Base-by-base conservation (phyloP, 2,113 vertebrate species). In the Anolis sagrei region DNA sequence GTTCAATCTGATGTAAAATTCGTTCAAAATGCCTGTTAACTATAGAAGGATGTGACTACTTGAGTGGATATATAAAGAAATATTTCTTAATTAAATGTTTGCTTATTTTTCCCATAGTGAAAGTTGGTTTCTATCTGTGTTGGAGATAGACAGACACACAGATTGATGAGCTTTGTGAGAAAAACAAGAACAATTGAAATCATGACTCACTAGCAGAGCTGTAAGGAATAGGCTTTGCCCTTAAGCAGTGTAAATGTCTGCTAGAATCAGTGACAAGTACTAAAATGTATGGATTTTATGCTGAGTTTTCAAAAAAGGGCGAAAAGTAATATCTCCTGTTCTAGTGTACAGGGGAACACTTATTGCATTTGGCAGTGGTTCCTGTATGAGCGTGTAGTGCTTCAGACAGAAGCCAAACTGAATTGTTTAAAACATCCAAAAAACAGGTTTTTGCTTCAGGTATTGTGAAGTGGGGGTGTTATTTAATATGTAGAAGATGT, bases 271-370 rank as follows among this genome's bases (percentile, higher is more conserved):
- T 32, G 29, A 3, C 9, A 36, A 10, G 62, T 27, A n/a, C 29
- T 54, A 51, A 69, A 48, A 77, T 78, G 9, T 39, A 54, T 70
- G 48, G 62, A 64, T 83, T 76, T 83, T 48, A 76, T 83, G 64
- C 48, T 77, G 64, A 77, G 23, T n/a, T 54, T 77, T 66, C 18
- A 81, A 68, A 70, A 51, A 10, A 34, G 8, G 25, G 7, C 36
- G 21, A 27, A 68, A 44, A 80, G 27, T 9, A 21, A 54, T 51
- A 81, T 81, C 64, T 69, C 18, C 44, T 23, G 34, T 69, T 7
- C 48, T 51, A 25, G 44, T 51, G 70, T 70, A 70, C 66, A 69
- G 13, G 32, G n/a, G 19, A 29, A 51, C 79, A 69, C 25, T 81
- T 64, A 70, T 34, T 81, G n/a, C n/a, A 34, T 21, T 81, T 70